Conservation (phyloP, 1,140 invertebrate species). For the Ptiloglossa arizonensis region DNA sequence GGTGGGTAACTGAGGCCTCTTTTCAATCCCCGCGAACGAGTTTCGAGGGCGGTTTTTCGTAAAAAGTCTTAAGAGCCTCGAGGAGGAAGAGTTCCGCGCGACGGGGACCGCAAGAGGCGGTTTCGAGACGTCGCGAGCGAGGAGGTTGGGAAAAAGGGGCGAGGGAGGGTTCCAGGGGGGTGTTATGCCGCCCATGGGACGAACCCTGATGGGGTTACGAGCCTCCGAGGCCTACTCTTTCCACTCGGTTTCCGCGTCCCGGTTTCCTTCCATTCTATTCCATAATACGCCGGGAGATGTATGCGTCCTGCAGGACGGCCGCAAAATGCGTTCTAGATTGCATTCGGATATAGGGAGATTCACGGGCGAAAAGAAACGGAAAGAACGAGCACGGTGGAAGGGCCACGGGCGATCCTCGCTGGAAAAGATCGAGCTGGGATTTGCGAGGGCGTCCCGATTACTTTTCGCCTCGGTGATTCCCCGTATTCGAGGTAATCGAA, state of each 20-base stretch:
- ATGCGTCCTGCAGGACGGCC: conserved; percentile 75
- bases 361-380: conserved; percentile 36
- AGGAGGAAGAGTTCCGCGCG: background rate
- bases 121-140: conserved; percentile 52
- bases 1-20: conserved; percentile 62
- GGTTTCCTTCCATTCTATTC: conserved; percentile 81
- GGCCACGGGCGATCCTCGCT: conserved; percentile 59
- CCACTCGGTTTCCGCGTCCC: conserved; percentile 74
- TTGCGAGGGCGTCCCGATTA: conserved; percentile 72
- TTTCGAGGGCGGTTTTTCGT: conserved; percentile 6
- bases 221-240: conserved; percentile 82
- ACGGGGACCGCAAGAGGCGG: conserved; percentile 69
- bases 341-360: conserved; percentile 75
- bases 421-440: conserved; percentile 77
- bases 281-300: conserved; percentile 78
- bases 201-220: conserved; percentile 81
- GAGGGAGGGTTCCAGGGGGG: conserved; percentile 34
- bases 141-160: conserved; percentile 44
- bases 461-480: conserved; percentile 69
- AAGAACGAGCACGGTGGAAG: conserved; percentile 4
- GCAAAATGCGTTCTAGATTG: conserved; percentile 80
- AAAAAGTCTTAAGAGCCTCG: background rate
- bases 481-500: conserved; percentile 54
- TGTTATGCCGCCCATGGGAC: conserved; percentile 79
- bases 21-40: conserved; percentile 63